These are phyloP conservation scores for Cassiopea andromeda DNA, from an alignment of 30 jellyfish, hydroid and myxozoan species.

Conservation along the genomic window DNA sequence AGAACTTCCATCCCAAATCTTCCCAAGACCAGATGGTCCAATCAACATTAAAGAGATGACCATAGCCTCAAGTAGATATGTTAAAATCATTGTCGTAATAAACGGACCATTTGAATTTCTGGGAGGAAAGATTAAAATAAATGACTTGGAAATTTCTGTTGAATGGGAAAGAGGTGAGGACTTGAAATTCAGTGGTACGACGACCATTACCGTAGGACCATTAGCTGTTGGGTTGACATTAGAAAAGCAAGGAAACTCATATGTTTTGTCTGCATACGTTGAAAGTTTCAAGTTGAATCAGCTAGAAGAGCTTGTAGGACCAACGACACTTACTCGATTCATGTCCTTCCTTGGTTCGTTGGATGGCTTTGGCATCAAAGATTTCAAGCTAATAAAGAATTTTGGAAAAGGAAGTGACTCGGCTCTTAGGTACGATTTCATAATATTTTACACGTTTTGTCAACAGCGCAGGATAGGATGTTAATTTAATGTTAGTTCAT, in stretches of 20 bases:
- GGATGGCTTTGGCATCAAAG: constrained; percentile 53
- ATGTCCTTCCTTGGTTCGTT: constrained; percentile 38
- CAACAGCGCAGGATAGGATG: not conserved
- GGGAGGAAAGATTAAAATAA: constrained; percentile 55
- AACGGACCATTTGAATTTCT: constrained; percentile 71
- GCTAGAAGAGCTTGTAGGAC: constrained; percentile 36
- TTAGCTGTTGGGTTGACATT: constrained; percentile 54
- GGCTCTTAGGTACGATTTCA: constrained; percentile 8
- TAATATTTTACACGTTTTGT: not conserved
- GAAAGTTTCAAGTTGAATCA: constrained; percentile 33
- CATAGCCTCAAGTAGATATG: constrained; percentile 24
- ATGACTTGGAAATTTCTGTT: constrained; percentile 55
- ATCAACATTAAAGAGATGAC: constrained; percentile 68
- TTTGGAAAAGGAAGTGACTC: constrained; percentile 37
- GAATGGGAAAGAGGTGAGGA: constrained; percentile 45
- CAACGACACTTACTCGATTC: not conserved
- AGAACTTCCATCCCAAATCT: constrained; percentile 66
- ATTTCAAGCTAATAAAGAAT: constrained; percentile 22
- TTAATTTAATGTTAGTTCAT: not conserved
- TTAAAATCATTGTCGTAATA: constrained; percentile 35
- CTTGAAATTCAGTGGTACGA: constrained; percentile 35
- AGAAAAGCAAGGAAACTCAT: constrained; percentile 23
- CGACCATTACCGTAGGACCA: constrained; percentile 58
- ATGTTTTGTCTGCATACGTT: constrained; percentile 13
- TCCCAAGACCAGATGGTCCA: constrained; percentile 63